Conservation (phyloP, 2,113 vertebrate genomes). For the Eulemur macaco region DNA sequence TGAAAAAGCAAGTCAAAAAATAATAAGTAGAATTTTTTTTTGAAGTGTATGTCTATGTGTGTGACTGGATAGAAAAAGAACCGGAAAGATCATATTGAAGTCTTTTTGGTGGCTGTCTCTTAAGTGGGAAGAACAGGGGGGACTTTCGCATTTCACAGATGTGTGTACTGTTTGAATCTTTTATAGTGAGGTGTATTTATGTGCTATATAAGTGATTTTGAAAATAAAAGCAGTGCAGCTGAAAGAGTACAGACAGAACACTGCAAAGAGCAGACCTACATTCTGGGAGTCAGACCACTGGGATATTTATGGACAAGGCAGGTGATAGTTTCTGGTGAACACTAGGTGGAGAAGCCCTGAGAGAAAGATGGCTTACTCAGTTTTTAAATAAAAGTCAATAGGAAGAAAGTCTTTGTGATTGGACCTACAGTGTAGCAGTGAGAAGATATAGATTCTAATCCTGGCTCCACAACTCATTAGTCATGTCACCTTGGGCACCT, state of each 20-base stretch:
- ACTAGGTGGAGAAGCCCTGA: not conserved
- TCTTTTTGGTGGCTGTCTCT: not conserved
- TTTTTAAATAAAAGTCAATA: conserved; percentile 25
- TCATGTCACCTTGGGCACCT: not conserved
- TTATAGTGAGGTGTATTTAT: not conserved
- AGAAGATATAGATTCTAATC: conserved; percentile 13
- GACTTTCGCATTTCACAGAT: not conserved
- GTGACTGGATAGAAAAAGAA: conserved; percentile 7
- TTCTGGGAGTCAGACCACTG: not conserved
- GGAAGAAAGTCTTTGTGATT: not conserved
- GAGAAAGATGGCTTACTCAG: not conserved
- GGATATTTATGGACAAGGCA: not conserved
- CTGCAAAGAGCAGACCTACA: not conserved
- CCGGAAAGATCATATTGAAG: not conserved
- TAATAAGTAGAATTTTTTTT: not conserved
- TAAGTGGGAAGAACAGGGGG: not conserved
- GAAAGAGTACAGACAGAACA: not conserved
- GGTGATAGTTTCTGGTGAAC: not conserved
- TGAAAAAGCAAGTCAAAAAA: conserved; percentile 28
- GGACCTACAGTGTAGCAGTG: not conserved
- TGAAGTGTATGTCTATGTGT: not conserved
- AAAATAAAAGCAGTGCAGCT: not conserved
- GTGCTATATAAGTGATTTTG: not conserved
- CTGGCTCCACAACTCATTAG: not conserved
- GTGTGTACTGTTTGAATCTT: not conserved